phyloP scores from a whole-genome alignment of 2,113 vertebrate genomes.

The Caloenas nicobarica region DNA sequence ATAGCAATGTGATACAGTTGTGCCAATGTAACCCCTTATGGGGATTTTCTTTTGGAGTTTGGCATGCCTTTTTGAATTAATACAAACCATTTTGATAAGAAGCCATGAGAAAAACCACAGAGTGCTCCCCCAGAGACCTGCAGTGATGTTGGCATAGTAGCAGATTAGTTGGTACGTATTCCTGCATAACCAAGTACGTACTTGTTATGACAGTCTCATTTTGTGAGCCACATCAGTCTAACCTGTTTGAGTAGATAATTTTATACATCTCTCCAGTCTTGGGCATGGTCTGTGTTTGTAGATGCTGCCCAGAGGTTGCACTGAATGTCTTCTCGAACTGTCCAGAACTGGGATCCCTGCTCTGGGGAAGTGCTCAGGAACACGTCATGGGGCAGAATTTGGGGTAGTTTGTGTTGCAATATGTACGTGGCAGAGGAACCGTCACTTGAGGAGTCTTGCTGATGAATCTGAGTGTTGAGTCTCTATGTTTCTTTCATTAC shows the following conservation, averaged over 20 bases:
- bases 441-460: neutral
- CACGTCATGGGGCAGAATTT: neutral
- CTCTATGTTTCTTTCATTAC: neutral
- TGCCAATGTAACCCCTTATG: neutral
- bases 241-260: neutral
- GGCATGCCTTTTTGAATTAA: neutral
- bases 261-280: fast-evolving
- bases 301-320: neutral
- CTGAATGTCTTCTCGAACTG: neutral
- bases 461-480: neutral
- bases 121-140: neutral
- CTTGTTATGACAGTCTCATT: neutral
- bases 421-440: fast-evolving
- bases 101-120: neutral
- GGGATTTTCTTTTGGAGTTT: neutral
- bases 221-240: neutral
- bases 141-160: fast-evolving
- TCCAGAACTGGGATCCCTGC: neutral
- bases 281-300: fast-evolving
- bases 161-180: neutral
- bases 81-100: neutral
- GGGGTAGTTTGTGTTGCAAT: neutral
- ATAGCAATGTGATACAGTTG: neutral
- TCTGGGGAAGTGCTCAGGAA: neutral
- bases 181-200: neutral